Conservation (phyloP, 2,797 vertebrate species). For the Leuciscus waleckii region DNA sequence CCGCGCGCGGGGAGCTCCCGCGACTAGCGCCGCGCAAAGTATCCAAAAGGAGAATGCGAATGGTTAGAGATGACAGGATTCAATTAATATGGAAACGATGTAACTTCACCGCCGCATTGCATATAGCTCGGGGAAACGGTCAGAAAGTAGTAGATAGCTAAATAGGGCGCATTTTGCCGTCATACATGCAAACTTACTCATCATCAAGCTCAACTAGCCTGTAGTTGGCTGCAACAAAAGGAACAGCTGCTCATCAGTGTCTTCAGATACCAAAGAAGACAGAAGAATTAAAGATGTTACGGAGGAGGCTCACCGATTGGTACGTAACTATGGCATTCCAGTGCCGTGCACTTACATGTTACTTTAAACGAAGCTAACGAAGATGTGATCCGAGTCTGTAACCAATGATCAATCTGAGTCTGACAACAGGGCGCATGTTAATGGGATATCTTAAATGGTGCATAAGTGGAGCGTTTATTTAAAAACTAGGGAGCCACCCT, state of each 20-base stretch:
- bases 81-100: slow-evolving; percentile 78
- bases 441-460: background rate
- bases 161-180: slow-evolving; percentile 64
- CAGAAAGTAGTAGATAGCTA: slow-evolving; percentile 77
- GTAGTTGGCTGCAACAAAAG: slow-evolving; percentile 62
- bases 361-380: background rate
- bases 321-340: slow-evolving; percentile 66
- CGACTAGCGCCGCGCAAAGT: slow-evolving; percentile 68
- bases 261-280: slow-evolving; percentile 64
- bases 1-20: slow-evolving; percentile 59
- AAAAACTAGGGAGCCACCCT: background rate
- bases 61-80: slow-evolving; percentile 73
- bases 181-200: slow-evolving; percentile 79
- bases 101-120: slow-evolving; percentile 76
- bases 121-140: slow-evolving; percentile 73
- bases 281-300: slow-evolving; percentile 73
- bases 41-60: slow-evolving; percentile 76
- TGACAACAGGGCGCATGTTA: background rate
- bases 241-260: slow-evolving; percentile 64
- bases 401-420: background rate
- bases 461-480: slow-evolving; percentile 2
- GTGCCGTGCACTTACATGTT: background rate
- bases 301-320: slow-evolving; percentile 77
- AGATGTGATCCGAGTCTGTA: background rate
- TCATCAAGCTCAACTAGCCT: slow-evolving; percentile 67